Evolutionary conservation across 2,888 invertebrate genomes (phyloP).

Genomic region (Notodonta dromedarius): DNA sequence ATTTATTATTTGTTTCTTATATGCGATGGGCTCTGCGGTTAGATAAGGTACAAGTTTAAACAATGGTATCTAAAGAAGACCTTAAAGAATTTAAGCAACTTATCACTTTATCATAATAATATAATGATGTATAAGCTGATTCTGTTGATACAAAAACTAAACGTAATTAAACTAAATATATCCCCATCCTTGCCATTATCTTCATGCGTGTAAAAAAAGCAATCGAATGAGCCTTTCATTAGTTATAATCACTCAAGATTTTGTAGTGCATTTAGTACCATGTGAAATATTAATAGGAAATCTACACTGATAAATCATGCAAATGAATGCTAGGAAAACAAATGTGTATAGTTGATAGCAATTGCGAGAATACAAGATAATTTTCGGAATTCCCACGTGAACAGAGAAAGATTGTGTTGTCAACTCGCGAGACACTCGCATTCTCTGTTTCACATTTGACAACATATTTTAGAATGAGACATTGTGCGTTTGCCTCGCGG

Average conservation of each 20-base stretch:
- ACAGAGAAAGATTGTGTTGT: neutral
- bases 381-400: neutral
- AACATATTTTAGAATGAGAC: neutral
- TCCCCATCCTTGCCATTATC: no score
- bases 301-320: neutral
- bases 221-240: no score
- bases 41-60: slow-evolving; percentile 7
- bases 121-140: no score
- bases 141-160: no score
- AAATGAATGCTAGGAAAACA: neutral
- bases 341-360: neutral
- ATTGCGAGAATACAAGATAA: neutral
- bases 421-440: neutral
- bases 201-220: no score
- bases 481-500: neutral
- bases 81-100: no score
- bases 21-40: slow-evolving; percentile 12
- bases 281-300: neutral
- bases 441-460: neutral
- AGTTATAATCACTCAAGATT: no score
- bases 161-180: no score
- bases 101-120: no score
- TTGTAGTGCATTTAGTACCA: no score
- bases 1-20: slow-evolving; percentile 42
- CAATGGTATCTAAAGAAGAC: neutral